Evolutionary conservation across 2,797 vertebrate species (phyloP), one percentile per base, ranked within the genome.

Genomic region (Petrocephalus sullivani): DNA sequence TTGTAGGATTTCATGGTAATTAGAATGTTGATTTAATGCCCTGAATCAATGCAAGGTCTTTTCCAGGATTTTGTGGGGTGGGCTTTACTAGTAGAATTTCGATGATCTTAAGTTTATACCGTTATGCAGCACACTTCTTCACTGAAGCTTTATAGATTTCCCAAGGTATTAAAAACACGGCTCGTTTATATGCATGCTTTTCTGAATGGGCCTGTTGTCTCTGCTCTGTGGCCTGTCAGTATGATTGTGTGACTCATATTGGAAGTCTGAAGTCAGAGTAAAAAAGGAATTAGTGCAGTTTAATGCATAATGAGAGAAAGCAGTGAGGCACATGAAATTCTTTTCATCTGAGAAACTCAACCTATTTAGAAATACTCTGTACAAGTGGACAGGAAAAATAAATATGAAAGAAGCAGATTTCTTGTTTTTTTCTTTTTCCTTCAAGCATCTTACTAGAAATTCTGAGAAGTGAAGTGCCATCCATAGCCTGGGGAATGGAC

Each of bases 301-400:
- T 41, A 87, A 60, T 75, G 61, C 51, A 86, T 71, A 86, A 81
- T 87, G 81, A 87, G 33, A 46, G 67, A 81, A 61, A 10, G 8
- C n/a, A 89, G 60, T 58, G 54, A 87, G 64, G 64, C 56, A 81
- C 78, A 67, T 67, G 37, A 37, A 51, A 64, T 87, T n/a, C n/a
- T 82, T 87, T 87, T 64, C 85, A 64, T 87, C 21, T 83, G 57
- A 61, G 78, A n/a, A 87, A 28, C 78, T 61, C 57, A 81, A 10
- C 41, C 49, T 28, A 75, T 71, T 51, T 53, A 10, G n/a, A 28
- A 78, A 23, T 60, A 60, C 53, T 81, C 3, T 88, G 46, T 51
- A 49, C 58, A 46, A n/a, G 16, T 64, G 12, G 14, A 3, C n/a
- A 64, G 21, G 33, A 8, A 71, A 46, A 56, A 87, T 71, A 12